phyloP scores from a whole-genome alignment of 2,113 vertebrate species.

The Salvelinus sp. region DNA sequence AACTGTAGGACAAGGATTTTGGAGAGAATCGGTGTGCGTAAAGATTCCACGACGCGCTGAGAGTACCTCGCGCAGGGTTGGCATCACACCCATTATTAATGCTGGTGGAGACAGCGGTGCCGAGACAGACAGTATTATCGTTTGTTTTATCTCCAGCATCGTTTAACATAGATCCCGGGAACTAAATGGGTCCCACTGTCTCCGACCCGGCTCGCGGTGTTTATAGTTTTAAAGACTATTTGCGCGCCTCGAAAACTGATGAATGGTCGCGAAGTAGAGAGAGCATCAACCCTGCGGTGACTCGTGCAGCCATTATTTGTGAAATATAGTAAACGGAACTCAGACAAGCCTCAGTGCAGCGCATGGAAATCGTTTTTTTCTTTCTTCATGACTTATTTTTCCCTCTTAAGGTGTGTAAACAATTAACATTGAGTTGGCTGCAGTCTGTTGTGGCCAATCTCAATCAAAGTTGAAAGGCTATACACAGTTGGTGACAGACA shows the following conservation, averaged over 20 bases:
- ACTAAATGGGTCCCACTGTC: constrained; percentile 92
- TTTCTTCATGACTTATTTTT: constrained; percentile 70
- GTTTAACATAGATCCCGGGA: constrained; percentile 82
- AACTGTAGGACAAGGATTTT: too few species aligned
- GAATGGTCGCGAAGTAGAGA: constrained; percentile 90
- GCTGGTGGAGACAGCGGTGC: constrained; percentile 84
- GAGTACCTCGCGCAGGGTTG: constrained; percentile 60
- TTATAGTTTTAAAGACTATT: constrained; percentile 96
- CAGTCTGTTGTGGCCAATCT: too few species aligned
- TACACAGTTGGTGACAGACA: too few species aligned
- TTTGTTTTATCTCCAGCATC: constrained; percentile 95
- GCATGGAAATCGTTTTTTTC: constrained; percentile 78
- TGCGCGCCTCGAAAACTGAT: constrained; percentile 89
- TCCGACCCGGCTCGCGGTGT: constrained; percentile 81
- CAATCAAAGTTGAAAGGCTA: too few species aligned
- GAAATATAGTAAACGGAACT: constrained; percentile 90
- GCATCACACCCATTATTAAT: constrained; percentile 90
- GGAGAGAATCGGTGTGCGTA: constrained; percentile 35
- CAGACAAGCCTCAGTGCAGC: constrained; percentile 52
- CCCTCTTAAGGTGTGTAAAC: too few species aligned
- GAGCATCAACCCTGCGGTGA: constrained; percentile 87
- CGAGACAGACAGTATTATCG: constrained; percentile 98
- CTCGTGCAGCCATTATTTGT: constrained; percentile 88
- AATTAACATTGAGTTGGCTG: too few species aligned
- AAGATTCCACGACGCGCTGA: constrained; percentile 62